phyloP scores from a whole-genome alignment of 2,113 vertebrate genomes.

The Athene cunicularia region DNA sequence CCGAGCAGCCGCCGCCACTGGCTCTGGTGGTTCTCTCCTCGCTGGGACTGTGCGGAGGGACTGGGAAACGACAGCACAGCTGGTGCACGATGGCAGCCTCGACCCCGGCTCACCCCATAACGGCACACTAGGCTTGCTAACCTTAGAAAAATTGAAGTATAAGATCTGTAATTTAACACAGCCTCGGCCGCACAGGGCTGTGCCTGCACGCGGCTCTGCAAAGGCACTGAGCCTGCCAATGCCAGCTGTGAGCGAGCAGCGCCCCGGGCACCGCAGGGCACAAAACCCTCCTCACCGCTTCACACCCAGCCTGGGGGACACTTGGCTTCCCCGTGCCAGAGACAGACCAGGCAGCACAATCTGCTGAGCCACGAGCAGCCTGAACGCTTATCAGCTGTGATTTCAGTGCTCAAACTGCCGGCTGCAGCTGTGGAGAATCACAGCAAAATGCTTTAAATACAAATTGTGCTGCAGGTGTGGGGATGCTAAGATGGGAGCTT shows the following conservation, averaged over 20 bases:
- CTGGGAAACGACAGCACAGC: fast-evolving
- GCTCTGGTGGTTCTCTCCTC: too few species aligned
- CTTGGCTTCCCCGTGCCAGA: fast-evolving
- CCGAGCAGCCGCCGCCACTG: neutral
- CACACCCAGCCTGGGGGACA: neutral
- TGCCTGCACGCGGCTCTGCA: neutral
- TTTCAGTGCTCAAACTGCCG: neutral
- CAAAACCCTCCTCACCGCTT: neutral
- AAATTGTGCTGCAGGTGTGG: neutral
- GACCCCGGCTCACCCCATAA: too few species aligned
- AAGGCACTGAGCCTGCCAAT: neutral
- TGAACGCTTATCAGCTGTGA: neutral
- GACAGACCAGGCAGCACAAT: too few species aligned
- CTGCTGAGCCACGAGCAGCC: neutral
- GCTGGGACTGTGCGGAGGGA: neutral
- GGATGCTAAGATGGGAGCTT: too few species aligned
- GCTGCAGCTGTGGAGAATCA: neutral
- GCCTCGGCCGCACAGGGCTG: too few species aligned
- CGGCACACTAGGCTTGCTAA: neutral
- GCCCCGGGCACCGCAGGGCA: neutral
- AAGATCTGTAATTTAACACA: fast-evolving
- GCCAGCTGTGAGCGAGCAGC: fast-evolving
- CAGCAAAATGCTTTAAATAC: neutral
- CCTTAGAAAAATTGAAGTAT: neutral
- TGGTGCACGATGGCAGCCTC: neutral